Base-by-base conservation (phyloP, 2,113 vertebrate species). In the Gnathonemus echidnorhynchus region DNA sequence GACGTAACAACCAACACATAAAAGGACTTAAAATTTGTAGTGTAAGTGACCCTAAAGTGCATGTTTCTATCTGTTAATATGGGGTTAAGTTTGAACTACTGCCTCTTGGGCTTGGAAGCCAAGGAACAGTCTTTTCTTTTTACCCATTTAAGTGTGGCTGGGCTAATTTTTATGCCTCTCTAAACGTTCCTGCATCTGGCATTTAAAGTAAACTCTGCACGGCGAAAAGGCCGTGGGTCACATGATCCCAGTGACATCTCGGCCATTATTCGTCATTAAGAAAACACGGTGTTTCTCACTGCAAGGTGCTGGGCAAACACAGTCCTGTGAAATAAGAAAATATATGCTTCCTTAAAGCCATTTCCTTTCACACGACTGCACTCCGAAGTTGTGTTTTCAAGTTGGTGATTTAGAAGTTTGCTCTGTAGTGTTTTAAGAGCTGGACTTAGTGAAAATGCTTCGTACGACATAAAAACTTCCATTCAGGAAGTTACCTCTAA, bases 291-390 rank as follows among this genome's bases (percentile, higher is more conserved):
- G 86, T 39, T 89, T 94, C 93, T 92, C 93, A 94, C 94, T 92
- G 93, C 91, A 92, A 94, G 94, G 93, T 94, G 94, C 93, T 93
- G 92, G 91, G 91, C 91, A 94, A 95, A 95, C 92, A 94, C 87
- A 66, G 89, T 87, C 70, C 89, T 45, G 91, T 91, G 91, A 94
- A 94, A 92, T 91, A 90, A 93, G 92, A 93, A 93, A 94, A 94
- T 90, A 93, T 92, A 87, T 3, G 24, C 88, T 77, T 90, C 91
- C 88, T 92, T 91, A 74, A 92, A 90, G 87, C 91, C 91, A 92
- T 93, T 93, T 92, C 91, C 92, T 92, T 91, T 83, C 89, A 91
- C 88, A 89, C 86, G 83, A 87, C 92, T 92, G 90, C 56, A 39
- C 66, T 89, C 70, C 83, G 86, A 91, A 88, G 88, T 86, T 88